Percentiles rank a stretch among this genome's conserved stretches.
Evolutionary conservation across 2,888 invertebrate genomes (phyloP).

Genomic region (Meta bourneti): DNA sequence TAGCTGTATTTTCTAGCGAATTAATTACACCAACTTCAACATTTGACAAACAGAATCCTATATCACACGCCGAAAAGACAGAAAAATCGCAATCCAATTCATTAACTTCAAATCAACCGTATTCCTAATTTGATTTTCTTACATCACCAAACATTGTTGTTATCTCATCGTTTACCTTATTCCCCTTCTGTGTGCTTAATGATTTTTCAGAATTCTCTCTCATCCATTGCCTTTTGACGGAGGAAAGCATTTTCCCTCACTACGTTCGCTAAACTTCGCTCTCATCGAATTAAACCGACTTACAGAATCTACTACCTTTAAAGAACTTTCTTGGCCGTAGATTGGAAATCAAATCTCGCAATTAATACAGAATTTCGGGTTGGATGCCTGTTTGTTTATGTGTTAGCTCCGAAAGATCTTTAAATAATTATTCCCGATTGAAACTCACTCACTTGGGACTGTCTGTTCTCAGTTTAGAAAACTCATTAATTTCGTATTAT

Average conservation of each 20-base stretch:
- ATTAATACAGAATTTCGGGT: background rate
- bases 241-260: too few species aligned
- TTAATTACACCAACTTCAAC: too few species aligned
- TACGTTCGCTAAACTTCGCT: too few species aligned
- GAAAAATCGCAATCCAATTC: background rate
- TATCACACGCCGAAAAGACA: too few species aligned
- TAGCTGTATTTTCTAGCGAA: too few species aligned
- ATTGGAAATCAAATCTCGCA: background rate
- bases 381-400: background rate
- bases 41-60: too few species aligned
- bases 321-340: background rate
- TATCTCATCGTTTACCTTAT: background rate
- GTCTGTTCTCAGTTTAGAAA: background rate
- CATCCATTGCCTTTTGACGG: too few species aligned
- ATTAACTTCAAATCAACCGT: background rate
- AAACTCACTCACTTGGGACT: background rate
- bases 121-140: background rate
- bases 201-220: background rate
- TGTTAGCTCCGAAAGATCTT: background rate
- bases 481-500: background rate
- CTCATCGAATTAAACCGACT: too few species aligned
- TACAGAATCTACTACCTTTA: background rate
- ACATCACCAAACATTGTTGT: background rate
- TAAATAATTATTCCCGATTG: background rate
- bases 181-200: background rate